These are phyloP conservation scores for Phycodurus eques DNA, from an alignment of 2,113 vertebrate species.

Conservation along the genomic window DNA sequence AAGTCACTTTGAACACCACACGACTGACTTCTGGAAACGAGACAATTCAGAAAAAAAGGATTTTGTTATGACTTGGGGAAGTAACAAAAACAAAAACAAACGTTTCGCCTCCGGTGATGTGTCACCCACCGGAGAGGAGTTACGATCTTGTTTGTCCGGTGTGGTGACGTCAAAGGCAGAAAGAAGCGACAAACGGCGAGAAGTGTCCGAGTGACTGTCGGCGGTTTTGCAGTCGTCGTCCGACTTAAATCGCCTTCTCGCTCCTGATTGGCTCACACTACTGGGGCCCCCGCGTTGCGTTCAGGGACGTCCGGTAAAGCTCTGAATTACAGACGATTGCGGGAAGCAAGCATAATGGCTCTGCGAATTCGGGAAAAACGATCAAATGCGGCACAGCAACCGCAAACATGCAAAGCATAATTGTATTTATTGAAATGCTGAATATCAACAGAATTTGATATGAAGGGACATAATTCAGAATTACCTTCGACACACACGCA, in stretches of 20 bases:
- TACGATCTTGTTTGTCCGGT: neutral
- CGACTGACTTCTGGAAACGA: neutral
- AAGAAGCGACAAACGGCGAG: neutral
- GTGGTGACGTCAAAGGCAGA: neutral
- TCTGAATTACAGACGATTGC: neutral
- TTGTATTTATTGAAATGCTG: no score
- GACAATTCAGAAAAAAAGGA: neutral
- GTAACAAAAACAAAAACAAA: neutral
- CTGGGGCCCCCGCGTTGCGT: slow-evolving; percentile 17
- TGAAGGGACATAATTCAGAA: no score
- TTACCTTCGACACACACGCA: no score
- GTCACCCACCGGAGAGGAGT: neutral
- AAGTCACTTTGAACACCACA: neutral
- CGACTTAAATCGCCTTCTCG: slow-evolving; percentile 59
- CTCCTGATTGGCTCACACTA: slow-evolving; percentile 52
- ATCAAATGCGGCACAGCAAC: no score
- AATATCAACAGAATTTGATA: no score
- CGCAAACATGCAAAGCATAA: no score
- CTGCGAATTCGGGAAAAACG: no score
- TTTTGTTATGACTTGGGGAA: neutral
- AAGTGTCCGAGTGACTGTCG: neutral
- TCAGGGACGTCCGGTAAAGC: slow-evolving; percentile 1
- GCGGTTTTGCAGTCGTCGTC: slow-evolving; percentile 14
- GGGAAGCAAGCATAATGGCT: no score
- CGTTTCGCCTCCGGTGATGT: neutral